Conservation (phyloP, 2,888 invertebrate species). For the Macroteleia sp. region DNA sequence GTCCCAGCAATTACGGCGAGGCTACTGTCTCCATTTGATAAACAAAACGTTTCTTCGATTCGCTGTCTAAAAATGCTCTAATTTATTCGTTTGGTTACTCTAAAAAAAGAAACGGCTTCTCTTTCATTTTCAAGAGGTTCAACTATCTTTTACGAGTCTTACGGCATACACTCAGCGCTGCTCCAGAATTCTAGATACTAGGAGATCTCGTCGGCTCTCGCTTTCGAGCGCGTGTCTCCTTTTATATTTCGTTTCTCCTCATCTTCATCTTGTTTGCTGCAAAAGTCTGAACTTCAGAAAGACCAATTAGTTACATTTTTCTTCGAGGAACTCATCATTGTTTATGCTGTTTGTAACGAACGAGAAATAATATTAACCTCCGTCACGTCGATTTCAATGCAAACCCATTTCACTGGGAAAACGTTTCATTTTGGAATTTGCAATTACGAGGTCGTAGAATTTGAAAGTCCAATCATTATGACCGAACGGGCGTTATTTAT, state of each 20-base stretch:
- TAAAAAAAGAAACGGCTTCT: conserved; percentile 75
- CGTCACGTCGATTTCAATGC: conserved; percentile 13
- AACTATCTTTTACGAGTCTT: conserved; percentile 80
- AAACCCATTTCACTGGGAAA: background rate
- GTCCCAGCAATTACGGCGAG: background rate
- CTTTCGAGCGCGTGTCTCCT: conserved; percentile 65
- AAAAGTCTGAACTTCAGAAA: conserved; percentile 77
- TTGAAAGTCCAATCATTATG: background rate
- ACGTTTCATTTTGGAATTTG: background rate
- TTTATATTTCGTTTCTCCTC: conserved; percentile 61
- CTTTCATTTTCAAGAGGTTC: conserved; percentile 79
- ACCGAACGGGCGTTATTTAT: background rate
- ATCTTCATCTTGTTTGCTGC: conserved; percentile 77
- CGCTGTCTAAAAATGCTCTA: conserved; percentile 71
- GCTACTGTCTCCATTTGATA: conserved; percentile 9
- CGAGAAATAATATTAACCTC: conserved; percentile 25
- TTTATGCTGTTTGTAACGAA: conserved; percentile 71
- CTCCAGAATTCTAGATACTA: conserved; percentile 82
- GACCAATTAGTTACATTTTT: conserved; percentile 83
- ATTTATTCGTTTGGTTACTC: conserved; percentile 80
- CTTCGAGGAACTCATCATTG: conserved; percentile 73
- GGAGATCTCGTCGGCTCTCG: conserved; percentile 70
- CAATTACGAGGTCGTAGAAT: background rate
- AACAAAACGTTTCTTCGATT: conserved; percentile 57
- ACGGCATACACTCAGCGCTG: conserved; percentile 78